Conservation (phyloP, 2,888 invertebrate species). For the Lithosia quadra region DNA sequence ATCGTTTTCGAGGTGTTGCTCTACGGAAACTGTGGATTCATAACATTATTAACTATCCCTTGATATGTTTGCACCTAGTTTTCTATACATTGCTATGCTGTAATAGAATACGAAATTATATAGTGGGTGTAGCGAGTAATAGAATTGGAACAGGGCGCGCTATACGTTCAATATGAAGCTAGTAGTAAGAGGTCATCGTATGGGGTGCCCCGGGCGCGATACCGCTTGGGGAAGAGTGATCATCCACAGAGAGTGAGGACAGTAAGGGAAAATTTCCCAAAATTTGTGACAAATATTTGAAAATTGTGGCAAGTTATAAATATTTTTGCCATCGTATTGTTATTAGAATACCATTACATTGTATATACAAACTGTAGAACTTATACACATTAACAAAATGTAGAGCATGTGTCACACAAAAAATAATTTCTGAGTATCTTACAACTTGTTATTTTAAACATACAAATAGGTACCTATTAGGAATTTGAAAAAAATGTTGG, state of each 20-base stretch:
- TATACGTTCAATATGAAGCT: slow-evolving; percentile 42
- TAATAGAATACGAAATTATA: slow-evolving; percentile 29
- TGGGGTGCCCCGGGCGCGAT: slow-evolving; percentile 78
- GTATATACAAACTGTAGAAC: too few species aligned
- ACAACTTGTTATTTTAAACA: not conserved
- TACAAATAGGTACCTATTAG: not conserved
- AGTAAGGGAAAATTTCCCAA: slow-evolving; percentile 50
- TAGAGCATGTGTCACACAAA: not conserved
- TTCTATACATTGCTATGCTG: slow-evolving; percentile 43
- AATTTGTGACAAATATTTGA: slow-evolving; percentile 26
- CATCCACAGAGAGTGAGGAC: slow-evolving; percentile 70
- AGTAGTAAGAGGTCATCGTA: slow-evolving; percentile 68
- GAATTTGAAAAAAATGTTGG: not conserved
- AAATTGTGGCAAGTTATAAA: not conserved
- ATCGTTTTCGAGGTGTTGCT: slow-evolving; percentile 80
- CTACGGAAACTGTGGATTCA: slow-evolving; percentile 72
- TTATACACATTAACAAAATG: too few species aligned
- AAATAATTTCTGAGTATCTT: not conserved
- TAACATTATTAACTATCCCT: slow-evolving; percentile 59
- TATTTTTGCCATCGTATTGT: not conserved
- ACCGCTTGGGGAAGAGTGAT: slow-evolving; percentile 78
- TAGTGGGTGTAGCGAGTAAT: slow-evolving; percentile 48
- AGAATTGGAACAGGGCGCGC: slow-evolving; percentile 45
- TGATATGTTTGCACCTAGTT: slow-evolving; percentile 27
- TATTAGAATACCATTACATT: too few species aligned